Conservation (phyloP, 2,113 vertebrate species). For the Silurus glanis region DNA sequence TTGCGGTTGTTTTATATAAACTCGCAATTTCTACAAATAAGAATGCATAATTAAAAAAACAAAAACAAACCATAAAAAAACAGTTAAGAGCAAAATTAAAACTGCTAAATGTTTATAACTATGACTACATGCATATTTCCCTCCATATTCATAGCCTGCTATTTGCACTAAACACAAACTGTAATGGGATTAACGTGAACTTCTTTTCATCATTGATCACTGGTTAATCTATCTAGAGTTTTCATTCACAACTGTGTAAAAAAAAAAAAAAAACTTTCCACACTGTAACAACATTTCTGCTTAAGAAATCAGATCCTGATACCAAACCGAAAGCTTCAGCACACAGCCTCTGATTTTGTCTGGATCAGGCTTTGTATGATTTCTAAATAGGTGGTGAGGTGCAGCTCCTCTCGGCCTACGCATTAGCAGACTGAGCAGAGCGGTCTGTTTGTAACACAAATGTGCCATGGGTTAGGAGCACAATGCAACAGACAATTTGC, state of each 20-base stretch:
- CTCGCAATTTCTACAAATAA: background rate
- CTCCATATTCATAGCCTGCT: background rate
- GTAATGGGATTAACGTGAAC: background rate
- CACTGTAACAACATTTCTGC: background rate
- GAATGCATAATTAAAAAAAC: background rate
- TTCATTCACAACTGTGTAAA: background rate
- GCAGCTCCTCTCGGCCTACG: slow-evolving; percentile 11
- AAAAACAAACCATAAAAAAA: background rate
- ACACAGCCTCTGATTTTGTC: background rate
- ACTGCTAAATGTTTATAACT: background rate
- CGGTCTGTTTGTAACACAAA: background rate
- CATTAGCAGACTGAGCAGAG: slow-evolving; percentile 32
- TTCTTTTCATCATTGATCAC: background rate
- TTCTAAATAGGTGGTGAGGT: slow-evolving; percentile 16
- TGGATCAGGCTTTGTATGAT: background rate
- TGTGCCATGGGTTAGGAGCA: background rate
- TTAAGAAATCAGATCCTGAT: background rate
- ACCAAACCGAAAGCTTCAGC: background rate
- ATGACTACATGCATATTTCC: background rate
- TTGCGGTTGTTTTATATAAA: too few species aligned
- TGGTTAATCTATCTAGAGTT: background rate
- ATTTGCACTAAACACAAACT: background rate
- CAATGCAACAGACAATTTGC: slow-evolving; percentile 19
- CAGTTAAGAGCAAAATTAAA: background rate
- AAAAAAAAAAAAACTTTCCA: background rate